Percentiles rank a stretch among this genome's conserved stretches.
These are phyloP conservation scores for Poliocrania exsul DNA, from an alignment of 2,797 vertebrate species.

Conservation along the genomic window DNA sequence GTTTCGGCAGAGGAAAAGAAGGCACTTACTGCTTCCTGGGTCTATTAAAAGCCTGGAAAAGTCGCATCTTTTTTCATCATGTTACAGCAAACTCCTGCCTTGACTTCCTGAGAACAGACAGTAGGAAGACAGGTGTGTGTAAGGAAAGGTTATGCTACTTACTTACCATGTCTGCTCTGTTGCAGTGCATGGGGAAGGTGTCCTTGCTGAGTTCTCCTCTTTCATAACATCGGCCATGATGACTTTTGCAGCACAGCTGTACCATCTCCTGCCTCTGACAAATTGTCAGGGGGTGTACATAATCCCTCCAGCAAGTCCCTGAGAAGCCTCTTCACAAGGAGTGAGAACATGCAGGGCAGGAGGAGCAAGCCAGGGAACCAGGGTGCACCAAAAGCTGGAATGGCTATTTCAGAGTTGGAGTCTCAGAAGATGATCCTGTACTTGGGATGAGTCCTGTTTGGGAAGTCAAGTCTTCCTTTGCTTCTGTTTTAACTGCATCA, in stretches of 20 bases:
- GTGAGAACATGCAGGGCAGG: fast-evolving
- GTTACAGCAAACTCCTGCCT: background rate
- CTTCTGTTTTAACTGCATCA: background rate
- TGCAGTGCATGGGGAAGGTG: background rate
- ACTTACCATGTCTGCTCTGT: fast-evolving
- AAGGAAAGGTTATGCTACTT: background rate
- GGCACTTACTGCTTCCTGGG: background rate
- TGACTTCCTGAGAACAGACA: background rate
- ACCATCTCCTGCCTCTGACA: background rate
- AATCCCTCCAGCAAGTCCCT: background rate
- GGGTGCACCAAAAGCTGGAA: background rate
- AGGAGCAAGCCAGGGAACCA: fast-evolving
- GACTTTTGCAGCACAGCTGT: background rate
- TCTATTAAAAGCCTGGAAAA: background rate
- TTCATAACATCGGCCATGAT: fast-evolving
- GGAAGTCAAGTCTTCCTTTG: background rate
- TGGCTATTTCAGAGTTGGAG: background rate
- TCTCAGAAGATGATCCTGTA: background rate
- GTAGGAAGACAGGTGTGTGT: background rate
- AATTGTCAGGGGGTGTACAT: background rate
- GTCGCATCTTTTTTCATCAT: background rate
- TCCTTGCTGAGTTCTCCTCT: background rate
- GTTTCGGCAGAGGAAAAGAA: background rate
- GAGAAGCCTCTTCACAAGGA: background rate
- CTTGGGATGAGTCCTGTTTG: fast-evolving